Base-by-base conservation (phyloP, 92 coral and sea anemone genomes). In the Epizoanthus stellaris region DNA sequence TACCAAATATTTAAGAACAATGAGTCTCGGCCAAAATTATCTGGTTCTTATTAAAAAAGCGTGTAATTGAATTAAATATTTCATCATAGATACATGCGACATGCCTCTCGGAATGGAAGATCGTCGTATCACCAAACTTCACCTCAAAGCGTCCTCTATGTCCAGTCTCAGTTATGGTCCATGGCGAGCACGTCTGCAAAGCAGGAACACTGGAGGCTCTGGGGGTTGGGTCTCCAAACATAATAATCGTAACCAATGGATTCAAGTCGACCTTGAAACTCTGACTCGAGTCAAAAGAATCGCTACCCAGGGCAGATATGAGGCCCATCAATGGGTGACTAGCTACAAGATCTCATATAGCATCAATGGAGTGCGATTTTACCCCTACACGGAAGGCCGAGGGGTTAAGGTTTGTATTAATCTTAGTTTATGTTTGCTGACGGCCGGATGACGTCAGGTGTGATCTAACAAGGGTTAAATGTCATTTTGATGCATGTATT, bases 61-160 rank as follows among this genome's bases (percentile, higher is more conserved):
- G 36, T 30, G 36, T 30, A 52, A 52, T 13, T 52, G 56, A 13
- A 52, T 52, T 1, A 0, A 12, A 7, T 52, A 0, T 52, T 73
- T 73, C 30, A 68, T 36, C 59, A 25, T 63, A 94, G 98, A 94
- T 83, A 83, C 90, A 13, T 94, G 98, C 72, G 94, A 92, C 57
- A 54, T 94, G 65, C 98, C 98, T 2, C 93, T 94, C 47, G 98
- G 98, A 70, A 91, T 94, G 88, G 91, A 88, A 57, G 98, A 94
- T 66, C 85, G 90, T 19, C 88, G 95, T 0, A 90, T 94, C 3
- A 88, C 95, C 53, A 74, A 90, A 16, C 92, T 87, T 66, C 91
- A 93, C 47, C 70, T 92, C 70, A 92, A 92, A 0, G 92, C 98
- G 0, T 94, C 98, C 3, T 94, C 98, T 13, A 92, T 92, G 93